phyloP scores from a whole-genome alignment of 2,888 invertebrate species.

The Cremastinae sp. region DNA sequence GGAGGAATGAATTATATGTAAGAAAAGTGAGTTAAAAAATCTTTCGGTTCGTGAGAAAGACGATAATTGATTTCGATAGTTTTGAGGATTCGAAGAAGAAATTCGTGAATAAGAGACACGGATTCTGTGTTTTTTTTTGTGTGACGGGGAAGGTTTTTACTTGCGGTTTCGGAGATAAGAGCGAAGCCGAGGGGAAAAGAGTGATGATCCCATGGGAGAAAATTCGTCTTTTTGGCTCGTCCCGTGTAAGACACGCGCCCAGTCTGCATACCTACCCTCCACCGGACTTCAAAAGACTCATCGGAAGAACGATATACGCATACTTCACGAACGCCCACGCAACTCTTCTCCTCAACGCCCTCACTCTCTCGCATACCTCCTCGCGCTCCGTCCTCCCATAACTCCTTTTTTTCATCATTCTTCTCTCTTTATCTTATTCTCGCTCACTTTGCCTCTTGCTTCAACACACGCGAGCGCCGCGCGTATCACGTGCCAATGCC shows the following conservation, averaged over 20 bases:
- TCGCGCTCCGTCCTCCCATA: slow-evolving; percentile 41
- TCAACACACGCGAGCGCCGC: slow-evolving; percentile 24
- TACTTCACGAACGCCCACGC: slow-evolving; percentile 41
- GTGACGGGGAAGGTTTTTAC: no score
- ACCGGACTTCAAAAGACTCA: slow-evolving; percentile 39
- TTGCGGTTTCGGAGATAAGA: slow-evolving; percentile 51
- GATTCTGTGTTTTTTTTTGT: no score
- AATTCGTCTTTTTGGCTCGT: slow-evolving; percentile 22
- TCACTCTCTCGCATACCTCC: slow-evolving; percentile 48
- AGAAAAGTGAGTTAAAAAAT: no score
- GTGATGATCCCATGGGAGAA: slow-evolving; percentile 14
- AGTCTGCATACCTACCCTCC: slow-evolving; percentile 59
- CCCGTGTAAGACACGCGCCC: slow-evolving; percentile 53
- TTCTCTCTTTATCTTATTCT: slow-evolving; percentile 18
- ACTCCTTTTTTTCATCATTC: slow-evolving; percentile 1
- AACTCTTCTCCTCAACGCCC: slow-evolving; percentile 21
- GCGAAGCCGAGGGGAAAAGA: slow-evolving; percentile 25
- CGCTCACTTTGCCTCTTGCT: background rate
- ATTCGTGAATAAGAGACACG: no score
- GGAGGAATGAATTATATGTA: no score
- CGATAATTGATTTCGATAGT: no score
- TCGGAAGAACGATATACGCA: slow-evolving; percentile 33
- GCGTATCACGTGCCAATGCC: slow-evolving; percentile 41
- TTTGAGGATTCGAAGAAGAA: no score
- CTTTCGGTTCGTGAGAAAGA: no score